Evolutionary conservation across 2,888 invertebrate species (phyloP).

Genomic region (Cacoxenus indagator): DNA sequence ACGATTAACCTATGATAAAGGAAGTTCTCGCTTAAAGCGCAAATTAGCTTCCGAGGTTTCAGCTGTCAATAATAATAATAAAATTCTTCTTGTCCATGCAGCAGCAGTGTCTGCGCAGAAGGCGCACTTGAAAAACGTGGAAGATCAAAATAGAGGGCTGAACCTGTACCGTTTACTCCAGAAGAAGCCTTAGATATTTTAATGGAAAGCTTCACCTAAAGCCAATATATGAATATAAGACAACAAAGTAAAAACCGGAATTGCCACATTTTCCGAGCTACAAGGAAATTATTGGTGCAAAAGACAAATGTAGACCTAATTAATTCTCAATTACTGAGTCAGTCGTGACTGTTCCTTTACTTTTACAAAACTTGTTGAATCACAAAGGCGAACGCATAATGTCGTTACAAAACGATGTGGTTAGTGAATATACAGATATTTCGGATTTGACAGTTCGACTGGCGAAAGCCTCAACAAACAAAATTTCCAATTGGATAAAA

Average conservation of each 20-base stretch:
- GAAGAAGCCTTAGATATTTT: constrained; percentile 1
- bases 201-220: neutral
- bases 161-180: constrained; percentile 4
- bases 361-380: neutral
- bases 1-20: constrained; percentile 5
- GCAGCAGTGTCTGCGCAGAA: too few relatives aligned
- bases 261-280: neutral
- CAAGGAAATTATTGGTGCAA: too few relatives aligned
- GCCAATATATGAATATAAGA: neutral
- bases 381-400: neutral
- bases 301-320: constrained; percentile 1
- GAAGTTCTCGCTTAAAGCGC: constrained; percentile 13
- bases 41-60: neutral
- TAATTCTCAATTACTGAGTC: neutral
- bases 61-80: neutral
- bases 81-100: constrained; percentile 7
- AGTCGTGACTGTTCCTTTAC: neutral
- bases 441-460: neutral
- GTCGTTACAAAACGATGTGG: neutral
- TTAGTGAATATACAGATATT: neutral
- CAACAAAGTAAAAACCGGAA: neutral
- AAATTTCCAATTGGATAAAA: neutral
- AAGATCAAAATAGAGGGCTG: neutral
- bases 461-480: neutral
- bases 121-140: neutral